phyloP scores from a whole-genome alignment of 2,113 vertebrate genomes.

The Ictalurus furcatus region DNA sequence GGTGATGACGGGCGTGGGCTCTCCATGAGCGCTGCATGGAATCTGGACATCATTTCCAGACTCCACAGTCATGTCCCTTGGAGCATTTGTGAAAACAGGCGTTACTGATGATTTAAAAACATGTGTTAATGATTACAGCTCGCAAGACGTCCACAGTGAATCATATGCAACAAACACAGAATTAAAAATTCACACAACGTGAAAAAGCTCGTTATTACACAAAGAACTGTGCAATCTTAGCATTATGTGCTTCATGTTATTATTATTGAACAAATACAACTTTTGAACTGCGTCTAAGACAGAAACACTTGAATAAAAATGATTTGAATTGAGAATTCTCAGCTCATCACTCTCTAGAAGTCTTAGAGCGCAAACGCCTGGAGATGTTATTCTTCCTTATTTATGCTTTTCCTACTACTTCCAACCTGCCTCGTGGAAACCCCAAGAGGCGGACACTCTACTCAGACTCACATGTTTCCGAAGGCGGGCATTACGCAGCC shows the following conservation, averaged over 20 bases:
- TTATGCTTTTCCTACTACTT: background rate
- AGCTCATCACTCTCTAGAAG: background rate
- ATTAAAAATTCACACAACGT: background rate
- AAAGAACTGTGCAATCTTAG: background rate
- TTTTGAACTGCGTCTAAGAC: background rate
- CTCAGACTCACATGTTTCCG: conserved; percentile 24
- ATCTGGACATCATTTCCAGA: conserved; percentile 92
- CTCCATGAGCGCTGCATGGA: conserved; percentile 91
- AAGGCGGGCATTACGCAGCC: conserved; percentile 59
- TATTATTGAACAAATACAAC: background rate
- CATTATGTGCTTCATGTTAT: background rate
- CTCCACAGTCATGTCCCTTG: conserved; percentile 90
- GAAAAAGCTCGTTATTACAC: background rate
- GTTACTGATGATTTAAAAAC: conserved; percentile 86
- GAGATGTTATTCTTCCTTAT: background rate
- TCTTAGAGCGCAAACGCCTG: conserved; percentile 12
- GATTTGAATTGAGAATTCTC: background rate
- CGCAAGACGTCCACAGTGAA: conserved; percentile 33
- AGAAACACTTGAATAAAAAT: background rate
- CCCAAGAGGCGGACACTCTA: background rate
- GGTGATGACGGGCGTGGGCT: conserved; percentile 89
- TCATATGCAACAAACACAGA: conserved; percentile 25
- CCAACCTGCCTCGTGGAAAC: conserved; percentile 17
- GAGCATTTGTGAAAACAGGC: conserved; percentile 90
- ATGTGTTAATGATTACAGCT: conserved; percentile 70